Conservation (phyloP, 2,888 invertebrate species). For the Chorisops tibialis region DNA sequence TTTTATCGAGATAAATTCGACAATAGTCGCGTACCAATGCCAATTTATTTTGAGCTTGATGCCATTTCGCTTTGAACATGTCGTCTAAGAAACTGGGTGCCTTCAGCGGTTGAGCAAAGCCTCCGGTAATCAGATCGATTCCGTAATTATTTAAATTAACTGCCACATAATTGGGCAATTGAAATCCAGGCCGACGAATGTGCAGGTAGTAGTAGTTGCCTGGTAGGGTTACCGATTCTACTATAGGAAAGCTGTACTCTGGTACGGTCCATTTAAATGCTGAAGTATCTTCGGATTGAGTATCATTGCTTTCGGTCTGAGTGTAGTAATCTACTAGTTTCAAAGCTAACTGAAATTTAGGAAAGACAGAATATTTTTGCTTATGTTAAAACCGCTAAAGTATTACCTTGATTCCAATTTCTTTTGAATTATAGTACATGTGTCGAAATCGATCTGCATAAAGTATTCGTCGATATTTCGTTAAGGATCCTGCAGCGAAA, state of each 20-base stretch:
- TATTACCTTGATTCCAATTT: constrained; percentile 61
- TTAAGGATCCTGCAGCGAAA: constrained; percentile 64
- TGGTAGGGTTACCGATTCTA: constrained; percentile 52
- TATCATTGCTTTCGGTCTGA: neutral
- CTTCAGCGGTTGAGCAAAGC: neutral
- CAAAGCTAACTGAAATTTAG: neutral
- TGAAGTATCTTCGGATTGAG: neutral
- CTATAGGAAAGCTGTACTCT: constrained; percentile 46
- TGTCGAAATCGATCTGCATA: constrained; percentile 56
- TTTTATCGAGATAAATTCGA: constrained; percentile 58
- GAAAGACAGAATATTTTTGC: neutral
- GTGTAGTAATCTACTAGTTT: neutral
- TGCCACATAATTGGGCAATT: constrained; percentile 45
- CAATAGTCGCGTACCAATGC: constrained; percentile 57
- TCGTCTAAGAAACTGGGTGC: neutral
- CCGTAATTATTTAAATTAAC: constrained; percentile 43
- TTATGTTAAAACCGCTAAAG: neutral
- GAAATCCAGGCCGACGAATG: constrained; percentile 53
- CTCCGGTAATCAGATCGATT: constrained; percentile 24
- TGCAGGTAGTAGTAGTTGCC: constrained; percentile 54
- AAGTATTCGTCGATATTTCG: constrained; percentile 61
- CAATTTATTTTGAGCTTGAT: constrained; percentile 25
- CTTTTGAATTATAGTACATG: constrained; percentile 58
- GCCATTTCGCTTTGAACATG: neutral
- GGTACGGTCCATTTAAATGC: constrained; percentile 39